These are phyloP conservation scores for Mesembrinibis cayennensis DNA, from an alignment of 2,113 vertebrate species.

Conservation along the genomic window DNA sequence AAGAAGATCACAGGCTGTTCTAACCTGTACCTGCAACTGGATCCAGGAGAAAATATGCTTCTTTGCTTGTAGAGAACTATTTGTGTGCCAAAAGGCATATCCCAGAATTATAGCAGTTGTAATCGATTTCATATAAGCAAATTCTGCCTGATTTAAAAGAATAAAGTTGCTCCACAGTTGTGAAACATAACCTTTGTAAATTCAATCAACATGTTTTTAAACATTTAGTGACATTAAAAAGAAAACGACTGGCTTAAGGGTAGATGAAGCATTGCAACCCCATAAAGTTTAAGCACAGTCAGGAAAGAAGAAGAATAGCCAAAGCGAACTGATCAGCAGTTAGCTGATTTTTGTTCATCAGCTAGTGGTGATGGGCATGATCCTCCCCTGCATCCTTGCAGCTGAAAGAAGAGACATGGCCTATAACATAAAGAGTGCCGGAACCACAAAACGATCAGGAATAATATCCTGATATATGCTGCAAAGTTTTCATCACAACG, in stretches of 20 bases:
- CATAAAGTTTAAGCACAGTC: not conserved
- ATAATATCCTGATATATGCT: not conserved
- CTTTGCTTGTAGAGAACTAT: not conserved
- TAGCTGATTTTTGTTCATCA: not conserved
- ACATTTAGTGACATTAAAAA: not conserved
- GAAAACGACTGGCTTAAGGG: not conserved
- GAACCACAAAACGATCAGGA: not conserved
- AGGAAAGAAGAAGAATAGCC: not conserved
- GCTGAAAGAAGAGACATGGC: not conserved
- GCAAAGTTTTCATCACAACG: not conserved
- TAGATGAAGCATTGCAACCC: not conserved
- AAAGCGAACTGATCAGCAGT: not conserved
- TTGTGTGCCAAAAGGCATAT: not conserved
- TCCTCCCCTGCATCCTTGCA: not conserved
- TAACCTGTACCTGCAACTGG: not conserved
- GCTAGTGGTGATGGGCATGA: not conserved
- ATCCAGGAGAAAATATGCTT: not conserved
- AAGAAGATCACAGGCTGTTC: not conserved
- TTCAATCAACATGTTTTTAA: conserved; percentile 24
- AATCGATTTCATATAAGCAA: not conserved
- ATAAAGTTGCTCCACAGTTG: not conserved
- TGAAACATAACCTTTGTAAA: not conserved
- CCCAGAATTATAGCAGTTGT: not conserved
- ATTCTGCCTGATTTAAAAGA: not conserved
- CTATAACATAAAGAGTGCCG: not conserved